Conservation (phyloP, 2,888 invertebrate species). For the Caenorhabditis virilis region DNA sequence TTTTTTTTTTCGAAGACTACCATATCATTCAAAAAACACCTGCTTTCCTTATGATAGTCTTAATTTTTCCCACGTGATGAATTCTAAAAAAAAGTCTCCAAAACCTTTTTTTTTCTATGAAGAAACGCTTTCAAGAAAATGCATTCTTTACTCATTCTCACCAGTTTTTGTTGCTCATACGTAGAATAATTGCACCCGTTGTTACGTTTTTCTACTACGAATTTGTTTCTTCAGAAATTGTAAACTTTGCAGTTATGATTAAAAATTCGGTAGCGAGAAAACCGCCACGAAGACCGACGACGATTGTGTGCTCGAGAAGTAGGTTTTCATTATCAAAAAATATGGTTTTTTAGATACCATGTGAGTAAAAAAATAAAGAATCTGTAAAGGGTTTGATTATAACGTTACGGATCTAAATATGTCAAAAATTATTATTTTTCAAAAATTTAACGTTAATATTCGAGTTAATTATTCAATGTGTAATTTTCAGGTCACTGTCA, state of each 20-base stretch:
- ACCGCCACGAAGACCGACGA: constrained; percentile 25
- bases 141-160: neutral
- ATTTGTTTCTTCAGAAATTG: neutral
- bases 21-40: neutral
- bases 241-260: constrained; percentile 9
- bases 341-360: neutral
- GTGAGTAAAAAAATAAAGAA: constrained; percentile 11
- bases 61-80: neutral
- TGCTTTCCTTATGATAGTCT: neutral
- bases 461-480: too few species aligned
- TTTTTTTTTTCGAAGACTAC: too few species aligned
- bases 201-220: neutral
- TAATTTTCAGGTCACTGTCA: too few species aligned
- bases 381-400: too few species aligned
- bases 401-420: too few species aligned
- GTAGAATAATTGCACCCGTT: neutral
- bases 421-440: too few species aligned
- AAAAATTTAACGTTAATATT: too few species aligned
- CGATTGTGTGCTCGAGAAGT: constrained; percentile 24
- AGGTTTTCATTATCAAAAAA: neutral
- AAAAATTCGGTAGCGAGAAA: constrained; percentile 27
- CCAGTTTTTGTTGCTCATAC: neutral
- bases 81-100: too few species aligned
- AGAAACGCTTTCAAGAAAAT: neutral
- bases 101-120: neutral